These are phyloP conservation scores for Candoia aspera DNA, from an alignment of 2,113 vertebrate species.

Conservation along the genomic window DNA sequence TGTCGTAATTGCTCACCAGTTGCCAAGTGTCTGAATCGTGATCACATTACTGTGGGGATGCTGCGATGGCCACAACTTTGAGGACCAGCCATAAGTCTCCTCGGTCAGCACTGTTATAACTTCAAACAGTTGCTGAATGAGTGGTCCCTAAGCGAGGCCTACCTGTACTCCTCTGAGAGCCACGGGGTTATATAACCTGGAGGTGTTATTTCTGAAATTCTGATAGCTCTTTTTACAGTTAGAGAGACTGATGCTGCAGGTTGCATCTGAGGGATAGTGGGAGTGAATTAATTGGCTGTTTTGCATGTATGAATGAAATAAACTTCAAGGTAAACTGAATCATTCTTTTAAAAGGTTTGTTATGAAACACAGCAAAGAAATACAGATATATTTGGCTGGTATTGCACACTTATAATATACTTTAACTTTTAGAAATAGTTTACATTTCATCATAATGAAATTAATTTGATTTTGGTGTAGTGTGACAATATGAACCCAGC, in stretches of 20 bases:
- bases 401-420: neutral
- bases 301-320: neutral
- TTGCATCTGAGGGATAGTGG: neutral
- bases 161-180: neutral
- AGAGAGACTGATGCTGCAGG: neutral
- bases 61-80: no score
- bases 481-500: no score
- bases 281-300: neutral
- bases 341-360: neutral
- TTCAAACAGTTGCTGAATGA: no score
- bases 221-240: neutral
- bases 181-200: neutral
- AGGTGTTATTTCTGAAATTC: neutral
- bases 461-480: no score
- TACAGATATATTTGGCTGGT: neutral
- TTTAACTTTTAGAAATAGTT: neutral
- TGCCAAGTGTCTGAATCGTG: no score
- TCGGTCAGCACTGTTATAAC: no score
- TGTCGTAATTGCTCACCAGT: no score
- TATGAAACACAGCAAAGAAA: neutral
- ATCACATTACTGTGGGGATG: no score
- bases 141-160: no score
- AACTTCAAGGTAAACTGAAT: neutral
- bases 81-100: no score
- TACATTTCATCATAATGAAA: no score